phyloP scores from a whole-genome alignment of 2,888 invertebrate species.

The Parnassius smintheus region DNA sequence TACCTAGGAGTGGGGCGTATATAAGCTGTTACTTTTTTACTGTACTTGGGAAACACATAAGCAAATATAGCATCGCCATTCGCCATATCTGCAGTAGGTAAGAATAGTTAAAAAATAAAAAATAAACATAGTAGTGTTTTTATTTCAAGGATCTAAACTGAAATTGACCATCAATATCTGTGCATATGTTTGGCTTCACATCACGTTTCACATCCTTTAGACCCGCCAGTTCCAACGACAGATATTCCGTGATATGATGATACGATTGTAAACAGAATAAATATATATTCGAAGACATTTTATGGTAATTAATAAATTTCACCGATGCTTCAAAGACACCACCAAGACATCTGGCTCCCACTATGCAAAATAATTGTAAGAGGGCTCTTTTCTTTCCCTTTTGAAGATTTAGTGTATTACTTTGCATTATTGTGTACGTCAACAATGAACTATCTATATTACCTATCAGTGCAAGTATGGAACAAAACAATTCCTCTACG shows the following conservation, averaged over 20 bases:
- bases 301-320: slow-evolving; percentile 50
- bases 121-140: not conserved
- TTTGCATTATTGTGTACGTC: slow-evolving; percentile 38
- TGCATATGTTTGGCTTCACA: not conserved
- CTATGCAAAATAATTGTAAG: slow-evolving; percentile 44
- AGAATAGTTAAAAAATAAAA: not conserved
- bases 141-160: not conserved
- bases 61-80: not conserved
- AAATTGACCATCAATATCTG: not conserved
- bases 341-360: slow-evolving; percentile 51
- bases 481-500: slow-evolving; percentile 34
- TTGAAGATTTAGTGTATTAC: slow-evolving; percentile 24
- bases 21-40: too few species aligned
- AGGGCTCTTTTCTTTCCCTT: slow-evolving; percentile 42
- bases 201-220: slow-evolving; percentile 23
- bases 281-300: slow-evolving; percentile 56
- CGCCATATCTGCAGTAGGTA: not conserved
- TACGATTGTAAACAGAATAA: slow-evolving; percentile 53
- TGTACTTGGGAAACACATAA: not conserved
- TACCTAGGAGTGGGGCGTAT: too few species aligned
- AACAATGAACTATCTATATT: not conserved
- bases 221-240: slow-evolving; percentile 39
- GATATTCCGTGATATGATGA: slow-evolving; percentile 44
- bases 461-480: not conserved
- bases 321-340: slow-evolving; percentile 47